These are phyloP conservation scores for Acleris sparsana DNA, from an alignment of 2,888 invertebrate genomes.

Conservation along the genomic window DNA sequence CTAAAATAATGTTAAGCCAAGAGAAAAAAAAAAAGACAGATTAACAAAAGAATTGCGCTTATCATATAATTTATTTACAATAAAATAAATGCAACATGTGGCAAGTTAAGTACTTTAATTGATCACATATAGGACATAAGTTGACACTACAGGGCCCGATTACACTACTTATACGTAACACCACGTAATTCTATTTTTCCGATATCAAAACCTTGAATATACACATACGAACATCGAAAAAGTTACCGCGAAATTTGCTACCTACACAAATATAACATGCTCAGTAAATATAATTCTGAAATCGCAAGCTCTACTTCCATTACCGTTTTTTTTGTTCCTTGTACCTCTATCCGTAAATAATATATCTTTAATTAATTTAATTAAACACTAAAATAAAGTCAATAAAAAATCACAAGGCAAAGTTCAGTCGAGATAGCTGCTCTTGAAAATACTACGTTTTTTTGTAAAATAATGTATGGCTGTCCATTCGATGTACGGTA, in stretches of 20 bases:
- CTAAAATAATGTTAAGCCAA: too few relatives aligned
- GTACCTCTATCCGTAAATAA: slow-evolving; percentile 34
- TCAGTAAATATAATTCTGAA: slow-evolving; percentile 22
- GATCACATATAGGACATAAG: slow-evolving; percentile 56
- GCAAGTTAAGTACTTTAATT: slow-evolving; percentile 69
- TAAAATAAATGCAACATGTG: slow-evolving; percentile 54
- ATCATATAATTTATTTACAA: slow-evolving; percentile 42
- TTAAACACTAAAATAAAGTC: slow-evolving; percentile 15
- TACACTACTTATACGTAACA: slow-evolving; percentile 42
- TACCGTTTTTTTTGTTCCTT: slow-evolving; percentile 12
- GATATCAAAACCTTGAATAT: slow-evolving; percentile 45
- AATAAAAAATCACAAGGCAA: slow-evolving; percentile 33
- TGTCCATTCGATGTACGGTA: slow-evolving; percentile 61
- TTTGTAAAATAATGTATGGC: slow-evolving; percentile 52
- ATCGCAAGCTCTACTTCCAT: slow-evolving; percentile 25
- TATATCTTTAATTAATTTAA: slow-evolving; percentile 14
- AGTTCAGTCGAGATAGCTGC: slow-evolving; percentile 30
- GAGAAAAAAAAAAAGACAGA: slow-evolving; percentile 18
- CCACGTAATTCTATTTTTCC: slow-evolving; percentile 39
- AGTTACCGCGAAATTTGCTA: slow-evolving; percentile 72
- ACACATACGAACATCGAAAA: slow-evolving; percentile 61
- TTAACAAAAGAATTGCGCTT: slow-evolving; percentile 34
- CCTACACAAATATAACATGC: slow-evolving; percentile 50
- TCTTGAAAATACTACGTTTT: slow-evolving; percentile 39
- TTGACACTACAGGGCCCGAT: slow-evolving; percentile 38